Base-by-base conservation (phyloP, 1,140 invertebrate genomes). In the Listronotus oregonensis region DNA sequence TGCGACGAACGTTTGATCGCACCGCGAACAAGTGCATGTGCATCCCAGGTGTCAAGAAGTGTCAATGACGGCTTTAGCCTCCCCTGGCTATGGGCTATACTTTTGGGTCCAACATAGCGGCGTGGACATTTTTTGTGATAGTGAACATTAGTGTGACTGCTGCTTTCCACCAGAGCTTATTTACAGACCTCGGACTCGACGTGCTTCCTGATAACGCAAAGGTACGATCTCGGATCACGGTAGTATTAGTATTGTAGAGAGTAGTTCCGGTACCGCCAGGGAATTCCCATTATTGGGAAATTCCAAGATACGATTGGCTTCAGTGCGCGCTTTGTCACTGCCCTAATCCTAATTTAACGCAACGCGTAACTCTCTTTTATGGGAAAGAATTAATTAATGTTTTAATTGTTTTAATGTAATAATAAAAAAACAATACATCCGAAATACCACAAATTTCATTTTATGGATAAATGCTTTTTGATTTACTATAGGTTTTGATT, bases 1-100 rank as follows among this genome's bases (percentile, higher is more conserved):
- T 42, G 11, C 34, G 3, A 15, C 50, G 59, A 44, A 43, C 21
- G 54, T 49, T 17, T 49, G 34, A n/a, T 39, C 40, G 55, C 43
- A 31, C 31, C 56, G 11, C 51, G 58, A 47, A 43, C 34, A 61
- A 68, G 58, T 73, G 67, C 67, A 71, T 71, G 65, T 70, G 65
- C 59, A 67, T 59, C 44, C 43, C 31, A 57, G 40, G 57, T 69
- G 56, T 59, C 54, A 67, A 44, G 61, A 62, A 63, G 49, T 66
- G 62, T 50, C 59, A 64, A 64, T 69, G 54, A 71, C 70, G 66
- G 58, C 62, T 64, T 60, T 60, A 39, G 49, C 56, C 49, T 66
- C 60, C 66, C 61, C 68, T 64, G 73, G 73, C 71, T 73, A 74
- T 74, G 73, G 73, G 73, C 73, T 64, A 59, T 58, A 67, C 56